Evolutionary conservation across 2,113 vertebrate species (phyloP).

Genomic region (Numenius arquata): DNA sequence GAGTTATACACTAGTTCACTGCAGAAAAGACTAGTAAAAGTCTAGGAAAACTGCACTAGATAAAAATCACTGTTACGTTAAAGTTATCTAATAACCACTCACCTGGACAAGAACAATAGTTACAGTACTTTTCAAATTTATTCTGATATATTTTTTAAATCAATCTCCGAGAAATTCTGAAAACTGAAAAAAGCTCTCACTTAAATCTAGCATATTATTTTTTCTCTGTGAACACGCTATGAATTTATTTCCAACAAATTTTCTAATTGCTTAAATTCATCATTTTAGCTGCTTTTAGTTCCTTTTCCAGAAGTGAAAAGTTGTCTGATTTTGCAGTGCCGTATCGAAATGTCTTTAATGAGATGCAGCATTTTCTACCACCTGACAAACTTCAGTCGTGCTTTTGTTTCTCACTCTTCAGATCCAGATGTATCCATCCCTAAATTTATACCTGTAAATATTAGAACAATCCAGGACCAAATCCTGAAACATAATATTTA

Average conservation of each 20-base stretch:
- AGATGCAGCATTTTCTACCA: neutral
- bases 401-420: neutral
- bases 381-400: neutral
- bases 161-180: neutral
- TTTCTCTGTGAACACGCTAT: neutral
- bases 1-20: neutral
- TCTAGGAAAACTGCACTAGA: neutral
- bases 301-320: neutral
- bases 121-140: neutral
- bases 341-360: neutral
- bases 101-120: neutral
- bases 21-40: neutral
- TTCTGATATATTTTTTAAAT: neutral
- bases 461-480: neutral
- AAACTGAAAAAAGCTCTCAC: neutral
- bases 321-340: neutral
- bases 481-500: neutral
- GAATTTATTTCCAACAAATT: neutral
- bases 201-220: neutral
- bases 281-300: neutral
- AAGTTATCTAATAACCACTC: neutral
- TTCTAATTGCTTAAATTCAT: neutral
- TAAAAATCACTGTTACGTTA: neutral
- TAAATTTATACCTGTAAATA: neutral
- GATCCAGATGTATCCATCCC: neutral